Base-by-base conservation (phyloP, 2,888 invertebrate species). In the Liopterus haemorrhoidalis region DNA sequence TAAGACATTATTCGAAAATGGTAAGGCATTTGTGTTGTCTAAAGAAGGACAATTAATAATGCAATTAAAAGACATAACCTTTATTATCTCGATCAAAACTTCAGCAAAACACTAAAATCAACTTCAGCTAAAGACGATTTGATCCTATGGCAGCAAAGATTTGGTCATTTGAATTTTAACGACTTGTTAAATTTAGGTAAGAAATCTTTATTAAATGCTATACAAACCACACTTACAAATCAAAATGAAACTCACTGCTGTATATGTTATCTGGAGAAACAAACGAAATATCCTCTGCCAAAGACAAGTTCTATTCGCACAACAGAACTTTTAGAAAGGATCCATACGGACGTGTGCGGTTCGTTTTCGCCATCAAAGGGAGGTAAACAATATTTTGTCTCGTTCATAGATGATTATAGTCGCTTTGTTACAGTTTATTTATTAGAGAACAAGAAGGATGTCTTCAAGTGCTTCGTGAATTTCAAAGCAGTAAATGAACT, bases 321-420 rank as follows among this genome's bases (percentile, higher is more conserved):
- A n/a, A n/a, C n/a, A n/a, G n/a, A n/a, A n/a, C n/a, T n/a, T n/a
- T n/a, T n/a, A n/a, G n/a, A n/a, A n/a, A n/a, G n/a, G n/a, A n/a
- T n/a, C n/a, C n/a, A n/a, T n/a, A n/a, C n/a, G n/a, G n/a, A n/a
- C n/a, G n/a, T 27, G n/a, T 35, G 14, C 1, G 16, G 32, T 12
- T n/a, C 36, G 21, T 22, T 36, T 11, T 20, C 36, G 8, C 36
- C 36, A 18, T 21, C 36, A 9, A 9, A 5, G 4, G 36, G 36
- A 21, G 36, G 21, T 3, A 38, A 38, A 18, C 25, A 6, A 25
- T 38, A 38, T 38, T 27, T 38, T 16, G 16, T 38, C n/a, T 27
- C 18, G 12, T 38, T 38, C 27, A 38, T 38, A 27, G 38, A 38
- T 18, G 27, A 38, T 27, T 38, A 27, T 38, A 25, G 27, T 38